These are phyloP conservation scores for Lycophotia porphyrea DNA, from an alignment of 2,888 invertebrate species.

Conservation along the genomic window DNA sequence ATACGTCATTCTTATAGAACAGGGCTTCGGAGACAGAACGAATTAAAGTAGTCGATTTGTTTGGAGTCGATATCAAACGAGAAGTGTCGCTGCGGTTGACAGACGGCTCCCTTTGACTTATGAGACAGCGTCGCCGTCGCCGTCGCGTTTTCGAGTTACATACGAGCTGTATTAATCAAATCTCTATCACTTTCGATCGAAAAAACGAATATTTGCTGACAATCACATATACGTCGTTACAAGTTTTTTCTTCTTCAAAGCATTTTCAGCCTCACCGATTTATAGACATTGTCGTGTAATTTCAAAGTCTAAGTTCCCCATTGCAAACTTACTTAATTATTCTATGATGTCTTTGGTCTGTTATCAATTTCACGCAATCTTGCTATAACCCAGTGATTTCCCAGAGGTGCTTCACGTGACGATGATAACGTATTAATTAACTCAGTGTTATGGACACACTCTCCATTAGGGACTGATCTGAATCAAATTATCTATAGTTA, in stretches of 20 bases:
- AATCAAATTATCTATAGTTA: constrained; percentile 18
- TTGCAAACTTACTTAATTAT: neutral
- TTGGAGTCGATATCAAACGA: constrained; percentile 65
- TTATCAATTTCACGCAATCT: constrained; percentile 13
- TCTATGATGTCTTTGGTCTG: neutral
- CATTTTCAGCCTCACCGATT: neutral
- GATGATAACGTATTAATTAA: constrained; percentile 44
- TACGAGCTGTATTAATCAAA: constrained; percentile 55
- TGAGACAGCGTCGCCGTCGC: constrained; percentile 43
- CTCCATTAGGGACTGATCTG: constrained; percentile 27
- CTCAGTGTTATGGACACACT: constrained; percentile 38
- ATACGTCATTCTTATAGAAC: constrained; percentile 60
- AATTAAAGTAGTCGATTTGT: constrained; percentile 70
- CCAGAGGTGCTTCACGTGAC: constrained; percentile 31
- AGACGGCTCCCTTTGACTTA: constrained; percentile 61
- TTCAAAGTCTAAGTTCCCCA: neutral
- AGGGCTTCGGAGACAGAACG: constrained; percentile 51
- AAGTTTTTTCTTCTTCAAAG: constrained; percentile 11
- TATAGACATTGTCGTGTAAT: too few relatives aligned
- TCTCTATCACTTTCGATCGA: constrained; percentile 27
- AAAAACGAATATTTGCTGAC: constrained; percentile 36
- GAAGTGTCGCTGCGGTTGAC: constrained; percentile 65
- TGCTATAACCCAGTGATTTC: constrained; percentile 38
- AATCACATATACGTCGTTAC: constrained; percentile 13
- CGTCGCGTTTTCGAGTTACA: constrained; percentile 24